phyloP scores from a whole-genome alignment of 2,113 vertebrate genomes.

The Tyto alba region DNA sequence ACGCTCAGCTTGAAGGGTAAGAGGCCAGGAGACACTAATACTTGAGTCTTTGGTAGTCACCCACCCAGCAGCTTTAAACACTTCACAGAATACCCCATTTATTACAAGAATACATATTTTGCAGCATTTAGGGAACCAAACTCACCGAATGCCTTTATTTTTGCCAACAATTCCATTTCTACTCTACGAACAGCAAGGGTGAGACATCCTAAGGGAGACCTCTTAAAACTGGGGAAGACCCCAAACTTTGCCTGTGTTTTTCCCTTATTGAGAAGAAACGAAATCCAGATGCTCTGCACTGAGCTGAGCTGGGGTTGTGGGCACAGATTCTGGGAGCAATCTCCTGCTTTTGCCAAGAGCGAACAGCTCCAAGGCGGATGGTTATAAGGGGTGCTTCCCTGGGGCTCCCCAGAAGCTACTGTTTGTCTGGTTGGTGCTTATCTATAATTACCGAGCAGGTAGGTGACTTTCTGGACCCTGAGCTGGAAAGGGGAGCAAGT shows the following conservation, averaged over 20 bases:
- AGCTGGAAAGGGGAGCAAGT: background rate
- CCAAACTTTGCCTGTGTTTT: background rate
- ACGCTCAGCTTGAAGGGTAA: background rate
- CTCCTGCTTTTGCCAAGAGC: background rate
- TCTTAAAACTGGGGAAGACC: background rate
- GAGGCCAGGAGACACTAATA: background rate
- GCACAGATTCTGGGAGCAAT: background rate
- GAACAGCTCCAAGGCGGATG: accelerated
- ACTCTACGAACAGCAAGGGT: background rate
- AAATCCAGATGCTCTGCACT: background rate
- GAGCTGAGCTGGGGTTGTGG: accelerated
- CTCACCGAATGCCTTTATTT: background rate
- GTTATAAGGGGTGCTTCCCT: background rate
- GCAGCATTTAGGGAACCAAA: background rate
- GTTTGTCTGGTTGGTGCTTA: background rate
- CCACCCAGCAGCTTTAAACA: background rate
- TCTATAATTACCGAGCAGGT: accelerated
- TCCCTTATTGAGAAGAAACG: background rate
- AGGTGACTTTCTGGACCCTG: background rate
- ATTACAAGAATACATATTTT: background rate
- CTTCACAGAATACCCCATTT: background rate
- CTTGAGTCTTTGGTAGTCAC: background rate
- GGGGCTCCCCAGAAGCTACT: background rate
- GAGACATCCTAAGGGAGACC: background rate
- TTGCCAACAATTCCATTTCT: background rate